Conservation (phyloP, 2,113 vertebrate genomes). For the Nannobrachium achirus region DNA sequence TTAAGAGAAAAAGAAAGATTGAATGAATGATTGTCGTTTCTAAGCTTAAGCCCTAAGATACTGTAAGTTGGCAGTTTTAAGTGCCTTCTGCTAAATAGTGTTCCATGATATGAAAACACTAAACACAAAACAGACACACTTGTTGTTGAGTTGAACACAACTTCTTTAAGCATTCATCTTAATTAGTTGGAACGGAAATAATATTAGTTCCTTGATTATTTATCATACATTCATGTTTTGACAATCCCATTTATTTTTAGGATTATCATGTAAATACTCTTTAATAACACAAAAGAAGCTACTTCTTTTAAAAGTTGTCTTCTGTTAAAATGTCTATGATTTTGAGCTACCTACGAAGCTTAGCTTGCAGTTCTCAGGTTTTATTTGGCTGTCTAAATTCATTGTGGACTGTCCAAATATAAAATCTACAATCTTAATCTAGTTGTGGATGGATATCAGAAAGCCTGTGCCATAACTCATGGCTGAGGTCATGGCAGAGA, state of each 20-base stretch:
- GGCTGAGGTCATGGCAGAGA: constrained; percentile 10
- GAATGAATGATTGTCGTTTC: constrained; percentile 30
- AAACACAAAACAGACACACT: constrained; percentile 3
- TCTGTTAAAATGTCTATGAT: neutral
- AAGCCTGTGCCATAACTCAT: constrained; percentile 32
- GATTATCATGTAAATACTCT: constrained; percentile 56
- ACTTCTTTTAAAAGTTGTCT: neutral
- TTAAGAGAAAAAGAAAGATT: constrained; percentile 2
- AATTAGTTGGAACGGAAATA: constrained; percentile 21
- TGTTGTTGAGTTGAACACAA: constrained; percentile 21
- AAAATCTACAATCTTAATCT: constrained; percentile 2
- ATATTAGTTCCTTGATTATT: constrained; percentile 35
- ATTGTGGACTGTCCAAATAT: constrained; percentile 9
- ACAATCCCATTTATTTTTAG: constrained; percentile 72
- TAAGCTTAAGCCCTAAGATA: constrained; percentile 30
- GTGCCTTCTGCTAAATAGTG: constrained; percentile 71
- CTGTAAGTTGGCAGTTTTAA: constrained; percentile 60
- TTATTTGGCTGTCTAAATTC: neutral
- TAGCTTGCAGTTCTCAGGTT: constrained; percentile 50
- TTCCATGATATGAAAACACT: constrained; percentile 21
- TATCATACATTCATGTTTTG: constrained; percentile 52
- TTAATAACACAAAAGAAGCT: constrained; percentile 33
- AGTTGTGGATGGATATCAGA: constrained; percentile 31
- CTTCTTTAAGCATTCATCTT: constrained; percentile 19
- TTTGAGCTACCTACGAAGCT: neutral